phyloP scores from a whole-genome alignment of 1,140 invertebrate species.

The Procambarus clarkii region DNA sequence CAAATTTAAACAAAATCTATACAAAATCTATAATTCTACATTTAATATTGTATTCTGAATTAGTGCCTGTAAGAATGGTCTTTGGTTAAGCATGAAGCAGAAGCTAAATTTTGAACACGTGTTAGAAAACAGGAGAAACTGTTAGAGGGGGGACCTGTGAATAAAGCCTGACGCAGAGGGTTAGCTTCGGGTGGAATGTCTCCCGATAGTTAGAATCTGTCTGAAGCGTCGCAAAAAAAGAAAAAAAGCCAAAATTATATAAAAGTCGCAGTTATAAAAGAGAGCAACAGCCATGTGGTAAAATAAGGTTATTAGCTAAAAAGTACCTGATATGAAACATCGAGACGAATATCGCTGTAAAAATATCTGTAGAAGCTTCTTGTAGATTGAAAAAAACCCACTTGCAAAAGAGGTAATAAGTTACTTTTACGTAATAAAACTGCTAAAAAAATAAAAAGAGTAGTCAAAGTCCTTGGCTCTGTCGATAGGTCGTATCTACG shows the following conservation, averaged over 20 bases:
- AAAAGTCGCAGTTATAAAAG: neutral
- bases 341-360: constrained; percentile 6
- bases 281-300: constrained; percentile 6
- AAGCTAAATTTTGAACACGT: neutral
- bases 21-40: no score
- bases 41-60: neutral
- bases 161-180: neutral
- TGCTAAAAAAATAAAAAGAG: neutral
- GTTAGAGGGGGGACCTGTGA: neutral
- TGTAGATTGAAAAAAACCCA: constrained; percentile 28
- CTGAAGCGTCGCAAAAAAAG: neutral
- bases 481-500: neutral
- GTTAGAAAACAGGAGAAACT: neutral
- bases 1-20: no score
- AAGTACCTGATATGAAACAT: constrained; percentile 11
- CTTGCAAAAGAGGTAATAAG: neutral
- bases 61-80: neutral
- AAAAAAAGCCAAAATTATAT: neutral
- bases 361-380: constrained; percentile 42
- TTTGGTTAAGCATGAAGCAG: neutral
- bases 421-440: neutral
- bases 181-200: neutral
- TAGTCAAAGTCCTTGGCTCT: neutral
- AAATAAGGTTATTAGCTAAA: constrained; percentile 16
- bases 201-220: neutral